Percentiles rank a stretch among this genome's conserved stretches.
Conservation (phyloP, 2,797 vertebrate species). For the Psittacula derbiana region DNA sequence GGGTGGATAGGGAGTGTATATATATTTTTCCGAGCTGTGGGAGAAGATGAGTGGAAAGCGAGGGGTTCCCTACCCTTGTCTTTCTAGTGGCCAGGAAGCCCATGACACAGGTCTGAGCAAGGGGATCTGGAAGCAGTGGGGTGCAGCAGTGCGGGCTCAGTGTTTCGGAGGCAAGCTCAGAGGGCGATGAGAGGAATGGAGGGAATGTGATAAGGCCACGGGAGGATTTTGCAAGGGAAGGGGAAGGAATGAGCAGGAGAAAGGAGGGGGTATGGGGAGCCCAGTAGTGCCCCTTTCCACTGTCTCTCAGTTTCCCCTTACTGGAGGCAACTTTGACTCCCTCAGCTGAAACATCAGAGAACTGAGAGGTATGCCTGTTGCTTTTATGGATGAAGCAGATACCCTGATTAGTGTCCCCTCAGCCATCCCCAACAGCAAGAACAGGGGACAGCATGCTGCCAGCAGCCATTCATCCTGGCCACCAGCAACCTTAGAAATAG, state of each 20-base stretch:
- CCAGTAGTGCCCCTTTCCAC: neutral
- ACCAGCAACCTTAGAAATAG: neutral
- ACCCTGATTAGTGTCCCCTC: neutral
- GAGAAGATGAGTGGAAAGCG: neutral
- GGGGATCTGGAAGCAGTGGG: neutral
- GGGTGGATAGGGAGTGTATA: neutral
- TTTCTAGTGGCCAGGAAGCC: neutral
- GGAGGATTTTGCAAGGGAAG: neutral
- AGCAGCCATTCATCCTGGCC: neutral
- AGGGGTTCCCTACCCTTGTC: neutral
- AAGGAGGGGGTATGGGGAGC: neutral
- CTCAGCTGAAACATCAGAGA: neutral
- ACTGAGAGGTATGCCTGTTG: rapidly evolving
- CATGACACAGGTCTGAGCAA: neutral
- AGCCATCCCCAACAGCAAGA: neutral
- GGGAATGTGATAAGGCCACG: conserved; percentile 45
- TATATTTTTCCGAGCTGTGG: neutral
- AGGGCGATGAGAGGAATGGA: conserved; percentile 43
- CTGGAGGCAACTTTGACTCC: neutral
- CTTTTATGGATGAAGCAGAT: neutral
- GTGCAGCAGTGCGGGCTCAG: neutral
- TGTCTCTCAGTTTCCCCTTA: neutral
- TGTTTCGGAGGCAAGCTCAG: neutral
- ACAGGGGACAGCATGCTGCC: neutral
- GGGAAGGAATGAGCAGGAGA: neutral